Evolutionary conservation across 2,888 invertebrate species (phyloP).

Genomic region (Perizoma affinitatum): DNA sequence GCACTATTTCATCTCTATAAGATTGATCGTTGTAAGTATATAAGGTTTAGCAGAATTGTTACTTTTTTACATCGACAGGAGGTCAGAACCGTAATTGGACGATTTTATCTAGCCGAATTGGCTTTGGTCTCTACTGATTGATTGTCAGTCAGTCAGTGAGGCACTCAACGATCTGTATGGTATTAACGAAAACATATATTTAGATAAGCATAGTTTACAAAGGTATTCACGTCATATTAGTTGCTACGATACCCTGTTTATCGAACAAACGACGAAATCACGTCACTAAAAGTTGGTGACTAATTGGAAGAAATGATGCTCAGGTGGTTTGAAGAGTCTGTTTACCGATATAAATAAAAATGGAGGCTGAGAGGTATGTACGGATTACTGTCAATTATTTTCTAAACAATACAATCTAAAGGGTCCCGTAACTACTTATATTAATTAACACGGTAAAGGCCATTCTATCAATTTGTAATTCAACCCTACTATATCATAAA

Average conservation of each 20-base stretch:
- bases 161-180: too few relatives aligned
- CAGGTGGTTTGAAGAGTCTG: conserved; percentile 5
- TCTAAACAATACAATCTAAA: conserved; percentile 10
- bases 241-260: conserved; percentile 27
- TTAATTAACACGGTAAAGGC: conserved; percentile 9
- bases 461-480: conserved; percentile 1
- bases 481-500: neutral
- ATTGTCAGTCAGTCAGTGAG: too few relatives aligned
- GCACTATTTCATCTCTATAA: too few relatives aligned
- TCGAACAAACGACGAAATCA: conserved; percentile 15
- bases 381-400: conserved; percentile 18
- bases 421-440: neutral
- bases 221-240: neutral
- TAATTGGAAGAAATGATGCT: conserved; percentile 19
- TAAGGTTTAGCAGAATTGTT: too few relatives aligned
- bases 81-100: too few relatives aligned
- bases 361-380: conserved; percentile 31
- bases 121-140: too few relatives aligned
- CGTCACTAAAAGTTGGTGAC: conserved; percentile 4
- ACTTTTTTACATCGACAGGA: too few relatives aligned
- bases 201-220: too few relatives aligned
- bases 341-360: conserved; percentile 11
- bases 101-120: too few relatives aligned
- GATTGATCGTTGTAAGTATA: too few relatives aligned
- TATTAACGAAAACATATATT: too few relatives aligned